Evolutionary conservation across 2,797 vertebrate species (phyloP), one percentile per base, ranked within the genome.

Genomic region (Aplochiton taeniatus): DNA sequence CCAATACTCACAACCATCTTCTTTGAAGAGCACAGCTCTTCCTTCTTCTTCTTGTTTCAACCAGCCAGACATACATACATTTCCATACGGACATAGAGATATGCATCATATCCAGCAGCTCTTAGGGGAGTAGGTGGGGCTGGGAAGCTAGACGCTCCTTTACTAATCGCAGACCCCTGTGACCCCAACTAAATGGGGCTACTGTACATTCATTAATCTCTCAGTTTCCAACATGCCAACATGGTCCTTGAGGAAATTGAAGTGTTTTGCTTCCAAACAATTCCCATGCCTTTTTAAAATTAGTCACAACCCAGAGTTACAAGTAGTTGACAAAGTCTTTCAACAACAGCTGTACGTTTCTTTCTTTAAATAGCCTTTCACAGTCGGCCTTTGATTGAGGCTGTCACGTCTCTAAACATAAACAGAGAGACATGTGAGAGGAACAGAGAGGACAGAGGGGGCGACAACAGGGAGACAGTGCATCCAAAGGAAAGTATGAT

Each of bases 131-230:
- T 50, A 17, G 48, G 63, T 63, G 68, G 57, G 43, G 64, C 63
- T 56, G 43, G 64, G 57, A 17, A 69, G 59, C 56, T 64, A 79
- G 78, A 61, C 55, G 31, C 9, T 65, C 65, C 66, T 79, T 50
- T 75, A 68, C 49, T 76, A 78, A 83, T 84, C 60, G 69, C 68
- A 76, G 74, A 79, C 66, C 76, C 55, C 61, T 66, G 70, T 82
- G 76, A 74, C 68, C 69, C 72, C 53, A 60, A 76, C 75, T 84
- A 80, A 85, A 84, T 78, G 61, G n/a, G 69, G 61, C 76, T 84
- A 82, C 78, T 85, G 73, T 82, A 83, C 80, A 77, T 89, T 82
- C 79, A 89, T 85, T 86, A 10, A 64, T 80, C 65, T 61, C 74
- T 78, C 76, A 85, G 63, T 85, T 87, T 83, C 78, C 79, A 77